Evolutionary conservation across 2,797 vertebrate species (phyloP).

Genomic region (Pseudochirops cupreus): DNA sequence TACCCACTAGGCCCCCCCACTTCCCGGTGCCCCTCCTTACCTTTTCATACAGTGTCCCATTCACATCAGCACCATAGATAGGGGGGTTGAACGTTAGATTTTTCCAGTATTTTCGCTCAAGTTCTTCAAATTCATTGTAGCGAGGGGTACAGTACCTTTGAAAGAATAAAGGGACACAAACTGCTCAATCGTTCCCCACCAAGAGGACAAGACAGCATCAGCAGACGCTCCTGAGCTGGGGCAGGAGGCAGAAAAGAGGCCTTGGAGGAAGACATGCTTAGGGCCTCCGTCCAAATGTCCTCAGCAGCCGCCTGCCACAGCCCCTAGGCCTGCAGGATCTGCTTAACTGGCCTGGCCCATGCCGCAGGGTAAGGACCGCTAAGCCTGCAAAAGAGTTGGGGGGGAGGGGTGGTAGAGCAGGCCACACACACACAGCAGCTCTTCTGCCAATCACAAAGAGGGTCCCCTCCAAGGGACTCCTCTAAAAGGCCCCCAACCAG

Average conservation of each 20-base stretch:
- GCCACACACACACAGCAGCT: neutral
- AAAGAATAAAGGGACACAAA: conserved; percentile 36
- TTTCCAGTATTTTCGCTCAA: conserved; percentile 99
- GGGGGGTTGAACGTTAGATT: conserved; percentile 97
- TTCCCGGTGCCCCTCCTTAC: conserved; percentile 83
- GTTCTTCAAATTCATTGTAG: conserved; percentile 94
- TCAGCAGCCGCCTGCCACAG: too few relatives aligned
- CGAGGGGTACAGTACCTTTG: conserved; percentile 94
- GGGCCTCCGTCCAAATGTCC: too few relatives aligned
- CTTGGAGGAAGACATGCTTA: neutral
- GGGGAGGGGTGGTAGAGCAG: too few relatives aligned
- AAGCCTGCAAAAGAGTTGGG: neutral
- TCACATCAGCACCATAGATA: conserved; percentile 96
- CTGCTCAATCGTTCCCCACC: neutral
- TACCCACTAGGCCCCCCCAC: neutral
- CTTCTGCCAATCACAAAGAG: neutral
- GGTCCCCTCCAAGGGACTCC: neutral
- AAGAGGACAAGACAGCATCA: neutral
- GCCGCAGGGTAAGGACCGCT: neutral
- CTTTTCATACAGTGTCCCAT: conserved; percentile 94
- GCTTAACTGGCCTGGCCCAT: too few relatives aligned
- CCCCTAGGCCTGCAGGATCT: neutral
- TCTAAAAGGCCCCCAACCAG: neutral
- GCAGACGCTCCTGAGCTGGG: neutral
- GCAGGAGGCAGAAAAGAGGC: neutral